Percentiles rank a stretch among this genome's conserved stretches.
Conservation (phyloP, 2,113 vertebrate genomes). For the Chelonoidis abingdonii region DNA sequence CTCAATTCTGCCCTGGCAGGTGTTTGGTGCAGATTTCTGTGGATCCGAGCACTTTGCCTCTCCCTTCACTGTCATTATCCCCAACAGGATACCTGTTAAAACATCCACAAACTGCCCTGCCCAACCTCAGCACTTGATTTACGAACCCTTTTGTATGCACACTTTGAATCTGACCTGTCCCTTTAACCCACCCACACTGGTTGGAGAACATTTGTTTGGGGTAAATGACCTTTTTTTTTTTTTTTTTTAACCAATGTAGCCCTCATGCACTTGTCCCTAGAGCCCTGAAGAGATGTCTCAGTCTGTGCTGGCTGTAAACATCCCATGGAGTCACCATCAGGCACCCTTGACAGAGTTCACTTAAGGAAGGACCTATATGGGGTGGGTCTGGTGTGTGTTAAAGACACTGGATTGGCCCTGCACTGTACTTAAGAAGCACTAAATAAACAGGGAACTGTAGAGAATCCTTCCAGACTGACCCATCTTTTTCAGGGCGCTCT, state of each 20-base stretch:
- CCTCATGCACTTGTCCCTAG: not conserved
- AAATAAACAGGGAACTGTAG: not conserved
- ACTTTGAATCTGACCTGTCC: not conserved
- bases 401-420: not conserved
- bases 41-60: not conserved
- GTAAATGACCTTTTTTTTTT: not conserved
- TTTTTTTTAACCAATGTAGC: not conserved
- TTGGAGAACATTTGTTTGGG: not conserved
- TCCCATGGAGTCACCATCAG: not conserved
- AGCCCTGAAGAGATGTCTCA: not conserved
- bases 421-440: not conserved
- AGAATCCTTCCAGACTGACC: not conserved
- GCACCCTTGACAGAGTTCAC: not conserved
- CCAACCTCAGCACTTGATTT: no score
- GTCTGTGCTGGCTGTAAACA: not conserved
- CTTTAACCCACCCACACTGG: not conserved
- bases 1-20: not conserved
- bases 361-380: not conserved
- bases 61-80: not conserved
- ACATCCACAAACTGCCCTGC: not conserved
- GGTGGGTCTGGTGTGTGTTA: not conserved
- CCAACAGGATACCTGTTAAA: not conserved
- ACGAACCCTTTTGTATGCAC: no score
- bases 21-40: not conserved
- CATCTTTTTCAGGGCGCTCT: not conserved